Evolutionary conservation across 2,797 vertebrate species (phyloP).

Genomic region (Eulemur mongoz): DNA sequence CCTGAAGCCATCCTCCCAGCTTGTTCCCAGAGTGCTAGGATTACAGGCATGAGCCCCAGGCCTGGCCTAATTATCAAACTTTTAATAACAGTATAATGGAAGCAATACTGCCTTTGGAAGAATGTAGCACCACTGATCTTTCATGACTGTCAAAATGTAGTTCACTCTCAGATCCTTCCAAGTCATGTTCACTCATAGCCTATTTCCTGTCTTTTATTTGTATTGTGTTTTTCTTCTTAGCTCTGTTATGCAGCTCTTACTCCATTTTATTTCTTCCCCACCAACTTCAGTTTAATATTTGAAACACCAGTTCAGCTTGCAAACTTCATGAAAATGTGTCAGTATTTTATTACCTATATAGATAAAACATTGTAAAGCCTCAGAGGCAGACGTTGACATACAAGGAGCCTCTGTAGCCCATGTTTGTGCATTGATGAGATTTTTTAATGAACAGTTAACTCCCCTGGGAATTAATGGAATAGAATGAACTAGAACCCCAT

Average conservation of each 20-base stretch:
- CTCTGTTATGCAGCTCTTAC: neutral
- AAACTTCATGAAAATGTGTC: neutral
- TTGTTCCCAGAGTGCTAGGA: too few relatives aligned
- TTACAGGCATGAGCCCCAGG: too few relatives aligned
- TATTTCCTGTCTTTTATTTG: neutral
- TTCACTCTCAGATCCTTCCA: neutral
- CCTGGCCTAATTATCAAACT: too few relatives aligned
- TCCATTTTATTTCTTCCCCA: neutral
- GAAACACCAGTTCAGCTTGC: neutral
- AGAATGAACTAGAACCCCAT: neutral
- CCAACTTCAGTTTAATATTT: neutral
- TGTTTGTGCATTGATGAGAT: neutral
- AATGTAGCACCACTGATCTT: neutral
- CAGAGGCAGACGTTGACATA: neutral
- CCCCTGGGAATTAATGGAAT: neutral
- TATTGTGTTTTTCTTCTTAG: neutral
- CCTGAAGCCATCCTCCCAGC: too few relatives aligned
- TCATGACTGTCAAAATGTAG: neutral
- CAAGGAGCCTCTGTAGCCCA: neutral
- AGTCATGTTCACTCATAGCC: neutral
- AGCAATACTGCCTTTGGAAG: neutral
- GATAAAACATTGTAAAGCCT: neutral
- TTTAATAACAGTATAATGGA: neutral
- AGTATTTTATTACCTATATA: neutral
- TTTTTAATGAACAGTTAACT: neutral